Evolutionary conservation across 2,888 invertebrate species (phyloP).

Genomic region (Schrankia costaestrigalis): DNA sequence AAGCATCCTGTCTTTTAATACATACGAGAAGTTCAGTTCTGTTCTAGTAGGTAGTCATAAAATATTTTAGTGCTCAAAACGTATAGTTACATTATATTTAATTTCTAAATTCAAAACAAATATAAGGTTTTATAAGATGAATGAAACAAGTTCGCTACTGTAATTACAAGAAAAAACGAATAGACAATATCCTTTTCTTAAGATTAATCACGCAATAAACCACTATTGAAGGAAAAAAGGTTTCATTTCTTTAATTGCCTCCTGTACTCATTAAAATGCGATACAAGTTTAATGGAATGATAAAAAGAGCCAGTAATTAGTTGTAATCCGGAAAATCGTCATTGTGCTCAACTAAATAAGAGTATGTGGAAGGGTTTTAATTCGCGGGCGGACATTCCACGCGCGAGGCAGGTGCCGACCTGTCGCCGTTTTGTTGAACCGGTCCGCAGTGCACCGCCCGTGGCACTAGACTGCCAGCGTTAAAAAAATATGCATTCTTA

Average conservation of each 20-base stretch:
- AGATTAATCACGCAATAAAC: constrained; percentile 11
- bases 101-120: too few relatives aligned
- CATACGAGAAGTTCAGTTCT: too few relatives aligned
- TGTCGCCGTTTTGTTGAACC: constrained; percentile 54
- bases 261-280: constrained; percentile 25
- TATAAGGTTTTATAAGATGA: too few relatives aligned
- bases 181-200: neutral
- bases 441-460: constrained; percentile 39
- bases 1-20: too few relatives aligned
- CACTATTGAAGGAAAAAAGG: constrained; percentile 12
- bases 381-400: constrained; percentile 61
- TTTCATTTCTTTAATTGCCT: constrained; percentile 25
- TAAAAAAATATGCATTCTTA: constrained; percentile 46
- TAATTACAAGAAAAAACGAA: neutral
- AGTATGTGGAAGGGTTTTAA: constrained; percentile 45
- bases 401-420: constrained; percentile 67
- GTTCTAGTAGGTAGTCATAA: too few relatives aligned
- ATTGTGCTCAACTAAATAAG: constrained; percentile 35
- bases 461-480: constrained; percentile 34
- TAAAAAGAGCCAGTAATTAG: constrained; percentile 33
- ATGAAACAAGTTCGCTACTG: too few relatives aligned
- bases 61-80: too few relatives aligned
- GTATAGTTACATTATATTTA: too few relatives aligned
- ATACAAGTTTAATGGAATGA: constrained; percentile 22
- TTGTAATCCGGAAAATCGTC: constrained; percentile 44